phyloP scores from a whole-genome alignment of 2,113 vertebrate genomes.

The Ameiurus melas region DNA sequence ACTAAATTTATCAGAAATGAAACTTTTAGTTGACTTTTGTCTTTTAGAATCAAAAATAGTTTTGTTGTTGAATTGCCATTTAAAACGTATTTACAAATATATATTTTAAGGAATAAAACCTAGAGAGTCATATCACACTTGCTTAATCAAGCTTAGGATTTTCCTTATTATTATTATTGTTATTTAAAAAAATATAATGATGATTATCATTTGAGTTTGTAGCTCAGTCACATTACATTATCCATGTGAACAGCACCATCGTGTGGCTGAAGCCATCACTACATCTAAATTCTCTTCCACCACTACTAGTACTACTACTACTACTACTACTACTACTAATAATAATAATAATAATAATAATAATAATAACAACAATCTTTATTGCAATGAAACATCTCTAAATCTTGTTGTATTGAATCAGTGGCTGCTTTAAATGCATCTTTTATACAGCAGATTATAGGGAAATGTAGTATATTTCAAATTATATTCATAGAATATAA shows the following conservation, averaged over 20 bases:
- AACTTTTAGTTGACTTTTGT: background rate
- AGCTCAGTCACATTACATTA: background rate
- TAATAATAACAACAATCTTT: no score
- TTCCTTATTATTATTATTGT: no score
- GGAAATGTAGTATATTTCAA: no score
- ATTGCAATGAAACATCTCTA: no score
- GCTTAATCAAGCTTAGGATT: background rate
- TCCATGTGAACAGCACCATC: conserved; percentile 25
- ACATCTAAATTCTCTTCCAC: background rate
- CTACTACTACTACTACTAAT: background rate
- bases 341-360: background rate
- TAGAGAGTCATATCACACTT: background rate
- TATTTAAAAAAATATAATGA: background rate
- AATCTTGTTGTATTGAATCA: no score
- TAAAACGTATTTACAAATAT: background rate
- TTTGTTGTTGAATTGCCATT: background rate
- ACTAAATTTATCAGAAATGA: background rate
- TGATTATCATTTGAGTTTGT: background rate
- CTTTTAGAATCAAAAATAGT: background rate
- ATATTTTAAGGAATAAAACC: background rate
- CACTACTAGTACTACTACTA: background rate
- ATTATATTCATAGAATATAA: no score
- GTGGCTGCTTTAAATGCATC: no score
- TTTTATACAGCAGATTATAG: no score
- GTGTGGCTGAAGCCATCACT: background rate